Evolutionary conservation across 1,140 invertebrate species (phyloP).

Genomic region (Anastatus disparis): DNA sequence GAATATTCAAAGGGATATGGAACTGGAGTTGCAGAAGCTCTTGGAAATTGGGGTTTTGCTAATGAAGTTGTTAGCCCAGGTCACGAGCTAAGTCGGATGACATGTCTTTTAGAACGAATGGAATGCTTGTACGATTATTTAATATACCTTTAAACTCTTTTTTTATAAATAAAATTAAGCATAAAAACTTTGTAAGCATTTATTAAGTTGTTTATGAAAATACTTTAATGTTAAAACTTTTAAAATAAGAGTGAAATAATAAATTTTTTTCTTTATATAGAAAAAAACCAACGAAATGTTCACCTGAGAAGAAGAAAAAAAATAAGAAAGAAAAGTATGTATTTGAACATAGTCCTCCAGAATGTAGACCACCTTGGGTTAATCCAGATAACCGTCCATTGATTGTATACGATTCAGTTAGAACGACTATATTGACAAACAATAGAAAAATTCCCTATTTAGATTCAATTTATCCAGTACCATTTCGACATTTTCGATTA

Average conservation of each 20-base stretch:
- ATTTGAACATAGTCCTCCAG: slow-evolving; percentile 52
- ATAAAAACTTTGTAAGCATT: too few species aligned
- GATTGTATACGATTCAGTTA: slow-evolving; percentile 52
- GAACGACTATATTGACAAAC: background rate
- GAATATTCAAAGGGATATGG: slow-evolving; percentile 54
- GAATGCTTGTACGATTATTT: slow-evolving; percentile 50
- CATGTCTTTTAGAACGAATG: slow-evolving; percentile 55
- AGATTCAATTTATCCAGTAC: slow-evolving; percentile 34
- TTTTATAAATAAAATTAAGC: background rate
- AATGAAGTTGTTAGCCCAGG: slow-evolving; percentile 47
- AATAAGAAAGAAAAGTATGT: background rate
- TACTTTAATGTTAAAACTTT: background rate
- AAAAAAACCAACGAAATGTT: background rate
- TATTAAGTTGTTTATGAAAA: too few species aligned
- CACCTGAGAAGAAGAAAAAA: background rate
- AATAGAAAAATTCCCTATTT: background rate
- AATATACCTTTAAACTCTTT: background rate
- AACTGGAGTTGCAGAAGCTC: slow-evolving; percentile 55
- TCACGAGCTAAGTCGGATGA: slow-evolving; percentile 53
- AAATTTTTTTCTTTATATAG: background rate
- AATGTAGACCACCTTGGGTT: slow-evolving; percentile 57
- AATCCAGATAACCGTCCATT: slow-evolving; percentile 54
- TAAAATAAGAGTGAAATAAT: background rate
- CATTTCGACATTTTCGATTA: slow-evolving; percentile 43
- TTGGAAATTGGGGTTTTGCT: slow-evolving; percentile 63